phyloP scores from a whole-genome alignment of 2,113 vertebrate species.

The Onychostoma macrolepis region DNA sequence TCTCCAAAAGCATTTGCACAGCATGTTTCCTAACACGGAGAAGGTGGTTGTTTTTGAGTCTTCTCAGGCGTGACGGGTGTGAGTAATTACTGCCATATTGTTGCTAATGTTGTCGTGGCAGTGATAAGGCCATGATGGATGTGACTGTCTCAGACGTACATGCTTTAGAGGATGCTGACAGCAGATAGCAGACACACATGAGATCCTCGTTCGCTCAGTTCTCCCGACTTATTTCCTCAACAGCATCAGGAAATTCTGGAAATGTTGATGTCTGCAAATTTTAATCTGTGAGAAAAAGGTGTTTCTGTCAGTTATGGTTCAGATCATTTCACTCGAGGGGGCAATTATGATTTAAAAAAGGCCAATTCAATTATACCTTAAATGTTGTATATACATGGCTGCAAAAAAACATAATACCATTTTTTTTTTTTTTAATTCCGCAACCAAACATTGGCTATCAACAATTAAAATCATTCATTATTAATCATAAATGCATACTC shows the following conservation, averaged over 20 bases:
- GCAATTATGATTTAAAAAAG: not conserved
- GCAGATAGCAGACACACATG: not conserved
- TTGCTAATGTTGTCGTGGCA: conserved; percentile 45
- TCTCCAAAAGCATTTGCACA: not conserved
- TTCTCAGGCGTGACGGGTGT: not conserved
- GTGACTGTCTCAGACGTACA: conserved; percentile 44
- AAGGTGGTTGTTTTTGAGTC: conserved; percentile 15
- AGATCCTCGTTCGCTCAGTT: not conserved
- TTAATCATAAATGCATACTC: not conserved
- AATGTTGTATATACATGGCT: not conserved
- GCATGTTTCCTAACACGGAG: conserved; percentile 27
- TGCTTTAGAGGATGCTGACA: conserved; percentile 35
- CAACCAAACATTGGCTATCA: no score
- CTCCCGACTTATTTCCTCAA: not conserved
- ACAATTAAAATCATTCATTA: not conserved
- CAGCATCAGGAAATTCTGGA: not conserved
- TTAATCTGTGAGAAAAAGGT: not conserved
- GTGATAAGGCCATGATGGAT: conserved; percentile 53
- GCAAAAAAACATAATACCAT: not conserved
- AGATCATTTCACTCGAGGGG: not conserved
- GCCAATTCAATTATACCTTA: not conserved
- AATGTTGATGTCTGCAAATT: not conserved
- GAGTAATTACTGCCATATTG: conserved; percentile 51
- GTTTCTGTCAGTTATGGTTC: not conserved
- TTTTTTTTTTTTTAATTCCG: not conserved